Base-by-base conservation (phyloP, 2,113 vertebrate species). In the Chionomys nivalis region DNA sequence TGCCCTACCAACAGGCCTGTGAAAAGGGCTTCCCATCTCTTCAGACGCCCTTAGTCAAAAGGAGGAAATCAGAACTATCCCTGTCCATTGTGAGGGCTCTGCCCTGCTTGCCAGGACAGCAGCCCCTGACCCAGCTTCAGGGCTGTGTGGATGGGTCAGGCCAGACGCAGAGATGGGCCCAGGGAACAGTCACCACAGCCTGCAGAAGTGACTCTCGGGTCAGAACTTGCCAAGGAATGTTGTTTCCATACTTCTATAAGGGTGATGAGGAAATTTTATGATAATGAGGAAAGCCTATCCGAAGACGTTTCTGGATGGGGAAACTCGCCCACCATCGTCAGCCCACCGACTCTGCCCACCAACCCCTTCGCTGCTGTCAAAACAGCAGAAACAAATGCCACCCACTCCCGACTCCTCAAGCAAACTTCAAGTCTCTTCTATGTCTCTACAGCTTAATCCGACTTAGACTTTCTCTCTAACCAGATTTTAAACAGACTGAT, bases 311-410 rank as follows among this genome's bases (percentile, higher is more conserved):
- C 90, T 93, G 78, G 94, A 83, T 87, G 73, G 96, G 90, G 68
- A 76, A 94, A 76, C 78, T 85, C 87, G 77, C 79, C 93, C 88
- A 76, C 65, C 87, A 78, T 75, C 68, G 13, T 66, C 77, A 93
- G 97, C 93, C 89, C 52, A 55, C 77, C 63, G 92, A 68, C 86
- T 95, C 97, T 90, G 95, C 95, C 93, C 26, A 6, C 95, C 87
- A n/a, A n/a, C 90, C 97, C 97, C 95, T 97, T 97, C 55, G 63
- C 82, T 95, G 93, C 97, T 52, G 86, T 95, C 97, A 97, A 95
- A 97, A 97, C 96, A 97, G 91, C 94, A 91, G 93, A 93, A 97
- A 95, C 94, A 94, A 92, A 94, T 70, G 87, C 95, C 96, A 78
- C 97, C 95, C 96, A 97, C 96, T 95, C 91, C 88, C 2, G 39